Evolutionary conservation across 2,113 vertebrate genomes (phyloP).

Genomic region (Istiophorus platypterus): DNA sequence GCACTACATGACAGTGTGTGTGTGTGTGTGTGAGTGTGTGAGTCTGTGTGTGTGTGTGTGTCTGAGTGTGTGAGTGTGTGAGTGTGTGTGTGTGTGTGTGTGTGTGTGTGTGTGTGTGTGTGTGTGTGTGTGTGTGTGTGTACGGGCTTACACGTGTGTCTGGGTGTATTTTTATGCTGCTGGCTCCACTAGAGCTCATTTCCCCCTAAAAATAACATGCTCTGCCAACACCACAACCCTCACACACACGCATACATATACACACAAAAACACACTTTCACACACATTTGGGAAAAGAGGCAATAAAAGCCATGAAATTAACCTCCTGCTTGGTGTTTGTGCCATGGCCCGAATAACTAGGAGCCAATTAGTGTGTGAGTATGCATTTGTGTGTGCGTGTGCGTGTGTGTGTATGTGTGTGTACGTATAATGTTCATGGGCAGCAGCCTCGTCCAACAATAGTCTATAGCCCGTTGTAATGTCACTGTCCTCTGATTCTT

Average conservation of each 20-base stretch:
- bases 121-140: slow-evolving; percentile 28
- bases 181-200: slow-evolving; percentile 81
- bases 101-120: slow-evolving; percentile 17
- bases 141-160: slow-evolving; percentile 32
- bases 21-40: slow-evolving; percentile 21
- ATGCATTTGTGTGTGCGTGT: too few species aligned
- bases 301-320: slow-evolving; percentile 72
- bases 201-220: slow-evolving; percentile 81
- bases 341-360: slow-evolving; percentile 23
- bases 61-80: slow-evolving; percentile 55
- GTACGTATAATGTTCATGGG: background rate
- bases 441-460: background rate
- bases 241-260: slow-evolving; percentile 33
- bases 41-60: slow-evolving; percentile 37
- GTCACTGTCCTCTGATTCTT: background rate
- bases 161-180: slow-evolving; percentile 75
- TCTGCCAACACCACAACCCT: slow-evolving; percentile 76
- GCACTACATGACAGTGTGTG: background rate
- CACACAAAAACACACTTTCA: slow-evolving; percentile 41
- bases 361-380: slow-evolving; percentile 32
- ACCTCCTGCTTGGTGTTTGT: slow-evolving; percentile 60
- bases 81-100: slow-evolving; percentile 8
- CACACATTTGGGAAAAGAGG: slow-evolving; percentile 65
- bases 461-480: background rate
- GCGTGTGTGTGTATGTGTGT: slow-evolving; percentile 9